These are phyloP conservation scores for Epirrhoe tristata DNA, from an alignment of 2,888 invertebrate genomes.

Conservation along the genomic window DNA sequence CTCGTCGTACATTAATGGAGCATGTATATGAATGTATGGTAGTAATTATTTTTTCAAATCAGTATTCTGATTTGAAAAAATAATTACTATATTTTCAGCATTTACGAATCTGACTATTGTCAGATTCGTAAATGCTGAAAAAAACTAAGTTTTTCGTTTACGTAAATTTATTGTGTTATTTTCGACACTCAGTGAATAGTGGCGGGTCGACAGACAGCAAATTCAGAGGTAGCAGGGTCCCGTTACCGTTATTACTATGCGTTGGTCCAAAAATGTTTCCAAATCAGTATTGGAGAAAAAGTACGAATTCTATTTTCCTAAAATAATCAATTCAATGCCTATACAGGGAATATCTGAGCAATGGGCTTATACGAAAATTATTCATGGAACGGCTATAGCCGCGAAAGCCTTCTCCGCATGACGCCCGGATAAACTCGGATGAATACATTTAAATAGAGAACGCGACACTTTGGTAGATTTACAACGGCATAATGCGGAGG, in stretches of 20 bases:
- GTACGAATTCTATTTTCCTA: constrained; percentile 12
- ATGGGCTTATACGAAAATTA: constrained; percentile 75
- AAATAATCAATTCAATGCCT: constrained; percentile 27
- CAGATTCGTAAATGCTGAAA: too few relatives aligned
- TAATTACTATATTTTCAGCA: too few relatives aligned
- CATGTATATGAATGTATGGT: too few relatives aligned
- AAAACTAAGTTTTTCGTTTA: too few relatives aligned
- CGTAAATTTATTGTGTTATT: too few relatives aligned
- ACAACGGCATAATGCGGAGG: constrained; percentile 74
- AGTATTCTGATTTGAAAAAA: too few relatives aligned
- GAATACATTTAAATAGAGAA: constrained; percentile 86
- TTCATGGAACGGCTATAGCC: constrained; percentile 68
- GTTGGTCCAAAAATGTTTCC: neutral
- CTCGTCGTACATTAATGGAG: too few relatives aligned
- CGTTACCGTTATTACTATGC: neutral
- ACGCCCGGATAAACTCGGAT: constrained; percentile 81
- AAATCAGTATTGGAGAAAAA: constrained; percentile 6
- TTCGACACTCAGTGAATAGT: too few relatives aligned
- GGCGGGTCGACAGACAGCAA: too few relatives aligned
- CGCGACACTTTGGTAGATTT: constrained; percentile 80
- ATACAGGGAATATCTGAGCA: constrained; percentile 50
- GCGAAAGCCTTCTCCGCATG: constrained; percentile 77
- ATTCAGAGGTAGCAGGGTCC: too few relatives aligned
- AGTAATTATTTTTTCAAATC: too few relatives aligned
- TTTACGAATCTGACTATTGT: too few relatives aligned